These are phyloP conservation scores for Upupa epops DNA, from an alignment of 2,113 vertebrate genomes.

Conservation along the genomic window DNA sequence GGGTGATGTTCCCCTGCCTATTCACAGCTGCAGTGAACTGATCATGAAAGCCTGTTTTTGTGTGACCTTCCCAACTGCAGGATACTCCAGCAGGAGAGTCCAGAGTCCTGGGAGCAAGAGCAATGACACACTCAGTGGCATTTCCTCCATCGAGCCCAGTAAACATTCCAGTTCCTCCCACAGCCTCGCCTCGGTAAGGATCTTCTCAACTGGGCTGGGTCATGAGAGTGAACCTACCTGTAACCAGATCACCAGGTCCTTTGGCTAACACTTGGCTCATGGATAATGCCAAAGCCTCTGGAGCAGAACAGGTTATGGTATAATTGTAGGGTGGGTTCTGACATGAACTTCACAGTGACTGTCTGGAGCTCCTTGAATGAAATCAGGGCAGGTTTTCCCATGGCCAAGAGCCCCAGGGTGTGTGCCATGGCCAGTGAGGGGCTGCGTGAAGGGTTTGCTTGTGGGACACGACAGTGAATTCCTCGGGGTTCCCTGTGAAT, in stretches of 20 bases:
- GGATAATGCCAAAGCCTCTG: neutral
- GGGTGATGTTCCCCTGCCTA: neutral
- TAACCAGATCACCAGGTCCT: neutral
- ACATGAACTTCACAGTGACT: neutral
- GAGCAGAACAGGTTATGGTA: neutral
- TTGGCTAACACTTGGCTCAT: neutral
- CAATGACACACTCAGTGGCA: conserved; percentile 94
- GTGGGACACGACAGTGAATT: neutral
- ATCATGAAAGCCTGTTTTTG: neutral
- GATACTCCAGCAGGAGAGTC: conserved; percentile 80
- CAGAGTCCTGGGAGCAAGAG: conserved; percentile 93
- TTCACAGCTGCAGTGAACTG: neutral
- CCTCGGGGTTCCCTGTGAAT: neutral
- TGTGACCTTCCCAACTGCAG: conserved; percentile 56
- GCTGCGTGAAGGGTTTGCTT: neutral
- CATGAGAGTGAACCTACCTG: fast-evolving
- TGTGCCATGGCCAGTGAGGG: neutral
- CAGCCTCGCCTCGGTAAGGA: conserved; percentile 89
- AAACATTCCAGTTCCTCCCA: conserved; percentile 94
- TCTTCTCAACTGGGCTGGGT: neutral
- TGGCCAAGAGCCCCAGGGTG: neutral
- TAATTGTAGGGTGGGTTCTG: neutral
- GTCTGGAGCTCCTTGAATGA: neutral
- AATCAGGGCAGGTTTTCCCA: neutral
- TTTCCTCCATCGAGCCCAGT: conserved; percentile 93